Evolutionary conservation across 2,797 vertebrate genomes (phyloP).

Genomic region (Loris lydekkerianus): DNA sequence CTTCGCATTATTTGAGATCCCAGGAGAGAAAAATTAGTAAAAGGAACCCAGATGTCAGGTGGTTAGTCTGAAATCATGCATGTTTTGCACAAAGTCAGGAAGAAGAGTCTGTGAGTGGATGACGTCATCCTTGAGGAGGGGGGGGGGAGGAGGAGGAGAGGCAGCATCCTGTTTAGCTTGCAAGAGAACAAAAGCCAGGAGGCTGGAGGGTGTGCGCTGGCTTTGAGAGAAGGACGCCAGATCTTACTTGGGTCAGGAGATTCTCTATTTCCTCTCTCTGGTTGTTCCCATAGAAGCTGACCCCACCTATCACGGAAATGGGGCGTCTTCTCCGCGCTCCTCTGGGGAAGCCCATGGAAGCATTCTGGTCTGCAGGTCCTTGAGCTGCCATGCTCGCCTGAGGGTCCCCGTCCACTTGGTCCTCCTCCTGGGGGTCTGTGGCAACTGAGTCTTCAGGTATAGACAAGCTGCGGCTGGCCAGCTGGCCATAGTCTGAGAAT

Average conservation of each 20-base stretch:
- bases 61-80: slow-evolving; percentile 81
- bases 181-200: slow-evolving; percentile 84
- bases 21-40: slow-evolving; percentile 82
- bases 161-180: slow-evolving; percentile 84
- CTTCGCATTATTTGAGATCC: background rate
- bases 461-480: slow-evolving; percentile 91
- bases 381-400: slow-evolving; percentile 40
- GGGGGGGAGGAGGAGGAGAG: slow-evolving; percentile 80
- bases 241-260: slow-evolving; percentile 95
- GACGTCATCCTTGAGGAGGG: slow-evolving; percentile 64
- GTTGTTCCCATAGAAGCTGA: slow-evolving; percentile 89
- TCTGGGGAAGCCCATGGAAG: slow-evolving; percentile 80
- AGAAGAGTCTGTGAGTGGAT: slow-evolving; percentile 74
- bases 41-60: slow-evolving; percentile 54
- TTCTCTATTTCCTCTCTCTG: slow-evolving; percentile 91
- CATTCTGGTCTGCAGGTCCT: slow-evolving; percentile 64
- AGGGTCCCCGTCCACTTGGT: slow-evolving; percentile 75
- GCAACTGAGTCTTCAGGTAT: slow-evolving; percentile 94
- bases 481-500: slow-evolving; percentile 96
- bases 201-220: slow-evolving; percentile 78
- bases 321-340: slow-evolving; percentile 91
- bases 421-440: slow-evolving; percentile 82
- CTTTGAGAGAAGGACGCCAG: slow-evolving; percentile 78
- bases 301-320: slow-evolving; percentile 94
- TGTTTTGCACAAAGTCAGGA: slow-evolving; percentile 77